Conservation (phyloP, 2,797 vertebrate genomes). For the Cephalopachus bancanus region DNA sequence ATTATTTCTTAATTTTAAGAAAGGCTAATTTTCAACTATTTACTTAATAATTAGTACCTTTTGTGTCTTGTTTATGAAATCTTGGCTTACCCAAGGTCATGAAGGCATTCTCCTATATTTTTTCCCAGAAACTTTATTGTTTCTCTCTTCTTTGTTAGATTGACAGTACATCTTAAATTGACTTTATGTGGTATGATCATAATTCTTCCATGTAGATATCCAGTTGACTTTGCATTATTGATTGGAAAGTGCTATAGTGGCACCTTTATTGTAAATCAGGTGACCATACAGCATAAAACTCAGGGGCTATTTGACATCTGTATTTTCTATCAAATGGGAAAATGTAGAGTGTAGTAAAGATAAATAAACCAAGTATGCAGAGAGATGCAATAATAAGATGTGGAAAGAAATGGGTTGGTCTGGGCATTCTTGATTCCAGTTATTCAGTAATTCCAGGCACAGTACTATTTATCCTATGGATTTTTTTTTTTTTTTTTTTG, state of each 20-base stretch:
- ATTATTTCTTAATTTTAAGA: conserved; percentile 29
- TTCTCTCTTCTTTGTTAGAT: background rate
- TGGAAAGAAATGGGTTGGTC: background rate
- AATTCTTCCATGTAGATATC: background rate
- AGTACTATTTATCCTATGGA: background rate
- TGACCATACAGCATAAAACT: background rate
- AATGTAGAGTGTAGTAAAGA: background rate
- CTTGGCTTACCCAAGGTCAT: background rate
- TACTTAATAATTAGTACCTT: conserved; percentile 1
- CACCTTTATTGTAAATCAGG: background rate
- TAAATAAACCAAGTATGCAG: conserved; percentile 1
- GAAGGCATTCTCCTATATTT: background rate
- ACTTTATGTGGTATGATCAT: background rate
- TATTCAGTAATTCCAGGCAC: background rate
- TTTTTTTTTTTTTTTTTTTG: too few species aligned
- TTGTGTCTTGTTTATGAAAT: background rate
- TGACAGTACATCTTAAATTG: background rate
- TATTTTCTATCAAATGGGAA: background rate
- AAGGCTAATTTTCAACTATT: background rate
- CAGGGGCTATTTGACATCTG: background rate
- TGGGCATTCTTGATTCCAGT: background rate
- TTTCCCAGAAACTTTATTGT: background rate
- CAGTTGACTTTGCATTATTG: background rate
- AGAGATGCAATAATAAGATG: background rate
- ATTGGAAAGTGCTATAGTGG: background rate